These are phyloP conservation scores for Pontoporia blainvillei DNA, from an alignment of 2,113 vertebrate genomes.

Conservation along the genomic window DNA sequence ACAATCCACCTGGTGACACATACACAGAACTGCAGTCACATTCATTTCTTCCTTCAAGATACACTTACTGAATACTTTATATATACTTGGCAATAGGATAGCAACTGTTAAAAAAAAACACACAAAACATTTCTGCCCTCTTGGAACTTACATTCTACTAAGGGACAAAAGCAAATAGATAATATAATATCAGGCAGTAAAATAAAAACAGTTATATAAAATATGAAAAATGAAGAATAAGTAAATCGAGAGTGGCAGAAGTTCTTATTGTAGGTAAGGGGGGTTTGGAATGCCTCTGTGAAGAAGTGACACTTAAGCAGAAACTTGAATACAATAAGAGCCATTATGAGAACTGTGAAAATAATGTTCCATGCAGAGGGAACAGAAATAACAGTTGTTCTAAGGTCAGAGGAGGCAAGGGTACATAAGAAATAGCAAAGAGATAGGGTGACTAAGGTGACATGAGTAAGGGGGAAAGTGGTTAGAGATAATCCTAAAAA, in stretches of 20 bases:
- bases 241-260: background rate
- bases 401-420: background rate
- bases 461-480: background rate
- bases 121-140: background rate
- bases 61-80: background rate
- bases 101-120: background rate
- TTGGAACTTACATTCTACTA: background rate
- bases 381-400: background rate
- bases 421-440: background rate
- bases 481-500: background rate
- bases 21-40: background rate
- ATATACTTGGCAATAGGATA: background rate
- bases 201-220: background rate
- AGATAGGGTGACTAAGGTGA: background rate
- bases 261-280: background rate
- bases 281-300: background rate
- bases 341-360: background rate
- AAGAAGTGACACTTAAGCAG: background rate
- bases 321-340: background rate
- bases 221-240: background rate
- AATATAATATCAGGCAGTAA: background rate
- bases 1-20: background rate
- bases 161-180: background rate
- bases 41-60: background rate
- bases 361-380: background rate